A percentile compares a stretch with the other conserved stretches of the same genome.
Evolutionary conservation across 2,113 vertebrate species (phyloP).

Genomic region (Egretta garzetta): DNA sequence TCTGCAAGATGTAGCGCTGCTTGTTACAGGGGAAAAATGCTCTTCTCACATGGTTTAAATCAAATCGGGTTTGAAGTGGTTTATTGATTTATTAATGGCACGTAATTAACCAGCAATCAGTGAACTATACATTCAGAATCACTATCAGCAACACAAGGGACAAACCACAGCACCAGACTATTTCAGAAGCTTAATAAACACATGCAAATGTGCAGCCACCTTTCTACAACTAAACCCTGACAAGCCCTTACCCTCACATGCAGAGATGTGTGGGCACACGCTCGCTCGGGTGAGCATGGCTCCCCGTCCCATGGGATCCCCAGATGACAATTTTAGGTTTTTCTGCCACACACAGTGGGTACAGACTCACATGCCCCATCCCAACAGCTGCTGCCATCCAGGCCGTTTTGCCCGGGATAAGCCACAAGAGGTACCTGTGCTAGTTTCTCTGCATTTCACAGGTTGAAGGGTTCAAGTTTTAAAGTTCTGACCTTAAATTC

Average conservation of each 20-base stretch:
- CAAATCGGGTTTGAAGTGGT: not conserved
- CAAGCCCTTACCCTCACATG: accelerated
- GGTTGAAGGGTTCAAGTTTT: not conserved
- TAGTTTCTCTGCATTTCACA: not conserved
- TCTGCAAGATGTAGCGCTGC: not conserved
- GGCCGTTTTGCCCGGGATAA: accelerated
- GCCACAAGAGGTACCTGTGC: not conserved
- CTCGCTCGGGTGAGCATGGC: accelerated
- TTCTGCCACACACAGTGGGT: not conserved
- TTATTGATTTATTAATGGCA: constrained; percentile 23
- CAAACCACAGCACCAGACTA: not conserved
- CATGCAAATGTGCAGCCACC: not conserved
- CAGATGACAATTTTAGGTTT: not conserved
- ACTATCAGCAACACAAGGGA: not conserved
- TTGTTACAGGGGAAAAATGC: not conserved
- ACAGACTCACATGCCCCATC: not conserved
- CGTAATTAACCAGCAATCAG: not conserved
- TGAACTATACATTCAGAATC: not conserved
- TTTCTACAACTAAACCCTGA: not conserved
- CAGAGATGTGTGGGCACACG: accelerated
- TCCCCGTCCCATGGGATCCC: accelerated
- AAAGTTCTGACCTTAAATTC: not conserved
- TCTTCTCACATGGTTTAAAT: not conserved
- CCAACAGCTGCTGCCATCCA: not conserved
- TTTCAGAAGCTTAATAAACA: not conserved